Percentiles rank a stretch among this genome's conserved stretches.
Conservation (phyloP, 2,888 invertebrate species). For the Tinea pellionella region DNA sequence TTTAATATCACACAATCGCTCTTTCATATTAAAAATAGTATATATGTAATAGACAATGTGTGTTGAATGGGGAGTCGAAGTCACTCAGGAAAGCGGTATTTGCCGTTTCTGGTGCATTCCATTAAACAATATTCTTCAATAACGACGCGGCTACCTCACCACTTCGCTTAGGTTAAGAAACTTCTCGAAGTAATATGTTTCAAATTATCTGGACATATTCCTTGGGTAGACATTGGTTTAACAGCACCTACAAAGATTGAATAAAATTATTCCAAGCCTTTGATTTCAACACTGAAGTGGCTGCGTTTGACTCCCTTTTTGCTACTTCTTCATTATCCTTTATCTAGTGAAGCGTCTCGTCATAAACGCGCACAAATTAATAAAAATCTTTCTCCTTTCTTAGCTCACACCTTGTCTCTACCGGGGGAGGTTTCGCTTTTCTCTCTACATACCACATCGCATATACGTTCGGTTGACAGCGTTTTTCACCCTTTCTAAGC, state of each 20-base stretch:
- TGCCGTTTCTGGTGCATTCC: constrained; percentile 5
- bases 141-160: background rate
- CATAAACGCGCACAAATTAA: too few species aligned
- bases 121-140: background rate
- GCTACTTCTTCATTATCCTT: background rate
- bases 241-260: background rate
- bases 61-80: background rate
- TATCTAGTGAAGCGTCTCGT: background rate
- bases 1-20: background rate
- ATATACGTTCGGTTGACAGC: too few species aligned
- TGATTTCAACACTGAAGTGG: constrained; percentile 10
- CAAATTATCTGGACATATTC: background rate
- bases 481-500: too few species aligned
- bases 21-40: background rate
- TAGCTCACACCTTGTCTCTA: too few species aligned
- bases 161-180: background rate
- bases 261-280: background rate
- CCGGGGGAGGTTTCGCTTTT: too few species aligned
- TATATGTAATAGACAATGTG: background rate
- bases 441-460: too few species aligned
- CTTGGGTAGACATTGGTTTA: background rate
- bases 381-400: too few species aligned
- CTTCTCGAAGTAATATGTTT: background rate
- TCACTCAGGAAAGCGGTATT: background rate
- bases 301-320: constrained; percentile 12